These are phyloP conservation scores for Hippocampus zosterae DNA, from an alignment of 2,113 vertebrate species.

Conservation along the genomic window DNA sequence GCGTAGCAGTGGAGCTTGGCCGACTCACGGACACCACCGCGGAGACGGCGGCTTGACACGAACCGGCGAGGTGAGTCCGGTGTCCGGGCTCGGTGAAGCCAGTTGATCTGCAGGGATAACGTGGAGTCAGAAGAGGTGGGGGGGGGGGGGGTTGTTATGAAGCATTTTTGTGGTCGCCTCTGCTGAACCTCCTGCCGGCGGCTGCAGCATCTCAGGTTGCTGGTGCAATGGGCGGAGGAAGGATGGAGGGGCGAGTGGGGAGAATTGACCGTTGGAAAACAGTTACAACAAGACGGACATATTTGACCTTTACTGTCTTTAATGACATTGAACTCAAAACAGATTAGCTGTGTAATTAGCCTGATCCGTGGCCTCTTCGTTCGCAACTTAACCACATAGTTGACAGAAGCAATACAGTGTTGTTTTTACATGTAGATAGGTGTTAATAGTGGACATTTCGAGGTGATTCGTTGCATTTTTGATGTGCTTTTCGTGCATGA, in stretches of 20 bases:
- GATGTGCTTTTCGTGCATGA: background rate
- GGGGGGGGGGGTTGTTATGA: background rate
- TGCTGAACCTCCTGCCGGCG: constrained; percentile 19
- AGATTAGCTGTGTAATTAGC: background rate
- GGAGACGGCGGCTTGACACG: background rate
- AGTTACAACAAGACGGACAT: background rate
- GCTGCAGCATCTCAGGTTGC: constrained; percentile 67
- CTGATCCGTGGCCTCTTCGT: constrained; percentile 3
- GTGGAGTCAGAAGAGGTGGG: too few relatives aligned
- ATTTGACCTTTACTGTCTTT: background rate
- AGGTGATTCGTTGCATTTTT: background rate
- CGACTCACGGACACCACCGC: background rate
- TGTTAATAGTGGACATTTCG: background rate
- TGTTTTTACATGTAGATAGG: background rate
- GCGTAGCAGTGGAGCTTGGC: background rate
- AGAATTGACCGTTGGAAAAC: constrained; percentile 44
- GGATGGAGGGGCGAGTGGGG: constrained; percentile 3
- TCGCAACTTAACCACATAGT: background rate
- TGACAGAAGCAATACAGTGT: background rate
- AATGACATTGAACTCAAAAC: background rate
- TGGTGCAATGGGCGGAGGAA: constrained; percentile 39
- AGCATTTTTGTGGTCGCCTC: constrained; percentile 18
- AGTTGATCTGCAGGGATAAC: background rate
- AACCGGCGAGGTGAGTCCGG: constrained; percentile 3
- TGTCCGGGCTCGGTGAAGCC: background rate